Conservation (phyloP, 2,888 invertebrate genomes). For the Drosophila longiperda region DNA sequence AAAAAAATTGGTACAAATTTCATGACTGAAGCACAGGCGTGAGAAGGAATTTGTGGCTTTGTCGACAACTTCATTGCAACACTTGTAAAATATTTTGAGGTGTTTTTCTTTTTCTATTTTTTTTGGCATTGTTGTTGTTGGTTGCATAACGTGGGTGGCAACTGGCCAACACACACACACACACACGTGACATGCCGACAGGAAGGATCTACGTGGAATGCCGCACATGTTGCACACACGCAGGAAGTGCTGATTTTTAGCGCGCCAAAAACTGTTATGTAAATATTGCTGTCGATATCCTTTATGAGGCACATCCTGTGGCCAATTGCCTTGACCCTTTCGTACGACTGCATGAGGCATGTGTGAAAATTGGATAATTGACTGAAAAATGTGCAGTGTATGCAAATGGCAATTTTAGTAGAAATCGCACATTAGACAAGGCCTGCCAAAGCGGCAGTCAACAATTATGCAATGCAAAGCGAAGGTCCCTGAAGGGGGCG, state of each 20-base stretch:
- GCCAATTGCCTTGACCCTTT: constrained; percentile 69
- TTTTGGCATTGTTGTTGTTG: constrained; percentile 10
- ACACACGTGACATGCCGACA: constrained; percentile 69
- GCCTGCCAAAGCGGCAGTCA: constrained; percentile 52
- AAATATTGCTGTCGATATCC: constrained; percentile 52
- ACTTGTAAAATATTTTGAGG: constrained; percentile 39
- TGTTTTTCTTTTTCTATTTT: constrained; percentile 6
- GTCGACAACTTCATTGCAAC: constrained; percentile 58
- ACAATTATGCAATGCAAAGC: constrained; percentile 51
- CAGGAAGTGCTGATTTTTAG: constrained; percentile 60
- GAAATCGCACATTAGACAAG: constrained; percentile 73
- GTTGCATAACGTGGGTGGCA: constrained; percentile 70
- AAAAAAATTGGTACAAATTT: background rate
- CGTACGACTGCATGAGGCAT: constrained; percentile 30
- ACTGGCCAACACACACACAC: constrained; percentile 18
- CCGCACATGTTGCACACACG: constrained; percentile 30
- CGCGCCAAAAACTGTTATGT: constrained; percentile 71
- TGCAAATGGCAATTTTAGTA: constrained; percentile 58
- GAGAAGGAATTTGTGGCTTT: constrained; percentile 67
- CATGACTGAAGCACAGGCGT: constrained; percentile 57
- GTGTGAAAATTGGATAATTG: constrained; percentile 54
- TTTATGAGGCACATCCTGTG: constrained; percentile 35
- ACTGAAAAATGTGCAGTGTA: constrained; percentile 15
- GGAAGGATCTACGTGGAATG: constrained; percentile 45
- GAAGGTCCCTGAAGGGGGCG: constrained; percentile 47